A percentile compares a stretch with the other conserved stretches of the same genome.
Conservation (phyloP, 2,113 vertebrate species). For the Semicossyphus pulcher region DNA sequence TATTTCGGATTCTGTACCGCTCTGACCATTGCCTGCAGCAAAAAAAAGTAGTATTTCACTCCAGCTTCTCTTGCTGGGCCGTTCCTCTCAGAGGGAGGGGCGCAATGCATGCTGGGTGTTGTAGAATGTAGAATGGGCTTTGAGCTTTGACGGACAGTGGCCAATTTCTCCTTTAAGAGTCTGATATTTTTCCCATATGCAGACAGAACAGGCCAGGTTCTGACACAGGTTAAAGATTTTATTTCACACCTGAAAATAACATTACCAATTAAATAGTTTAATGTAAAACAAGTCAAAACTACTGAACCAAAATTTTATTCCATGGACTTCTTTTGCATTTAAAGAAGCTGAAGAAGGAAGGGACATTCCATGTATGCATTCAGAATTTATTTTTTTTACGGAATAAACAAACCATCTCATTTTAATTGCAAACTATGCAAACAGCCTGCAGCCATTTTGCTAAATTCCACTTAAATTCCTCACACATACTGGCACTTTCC, state of each 20-base stretch:
- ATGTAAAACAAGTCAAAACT: neutral
- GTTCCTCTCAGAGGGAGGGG: too few relatives aligned
- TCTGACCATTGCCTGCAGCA: too few relatives aligned
- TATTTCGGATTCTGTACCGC: too few relatives aligned
- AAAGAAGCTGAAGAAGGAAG: neutral
- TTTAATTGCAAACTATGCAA: slow-evolving; percentile 51
- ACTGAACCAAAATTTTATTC: neutral
- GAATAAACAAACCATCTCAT: slow-evolving; percentile 46
- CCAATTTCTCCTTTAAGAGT: too few relatives aligned
- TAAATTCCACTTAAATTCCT: slow-evolving; percentile 32
- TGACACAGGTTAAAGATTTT: neutral
- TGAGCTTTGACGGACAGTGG: too few relatives aligned
- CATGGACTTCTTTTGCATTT: neutral
- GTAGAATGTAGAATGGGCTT: too few relatives aligned
- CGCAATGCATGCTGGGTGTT: too few relatives aligned
- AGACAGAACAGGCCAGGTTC: too few relatives aligned
- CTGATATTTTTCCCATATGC: too few relatives aligned
- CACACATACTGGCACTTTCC: slow-evolving; percentile 11
- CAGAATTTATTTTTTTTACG: slow-evolving; percentile 9
- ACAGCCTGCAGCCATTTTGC: slow-evolving; percentile 41
- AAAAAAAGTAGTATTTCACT: too few relatives aligned
- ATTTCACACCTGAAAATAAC: neutral
- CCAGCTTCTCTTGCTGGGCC: too few relatives aligned
- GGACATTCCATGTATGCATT: neutral
- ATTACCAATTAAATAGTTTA: too few relatives aligned